These are phyloP conservation scores for Neomorphus geoffroyi DNA, from an alignment of 2,797 vertebrate species.

Conservation along the genomic window DNA sequence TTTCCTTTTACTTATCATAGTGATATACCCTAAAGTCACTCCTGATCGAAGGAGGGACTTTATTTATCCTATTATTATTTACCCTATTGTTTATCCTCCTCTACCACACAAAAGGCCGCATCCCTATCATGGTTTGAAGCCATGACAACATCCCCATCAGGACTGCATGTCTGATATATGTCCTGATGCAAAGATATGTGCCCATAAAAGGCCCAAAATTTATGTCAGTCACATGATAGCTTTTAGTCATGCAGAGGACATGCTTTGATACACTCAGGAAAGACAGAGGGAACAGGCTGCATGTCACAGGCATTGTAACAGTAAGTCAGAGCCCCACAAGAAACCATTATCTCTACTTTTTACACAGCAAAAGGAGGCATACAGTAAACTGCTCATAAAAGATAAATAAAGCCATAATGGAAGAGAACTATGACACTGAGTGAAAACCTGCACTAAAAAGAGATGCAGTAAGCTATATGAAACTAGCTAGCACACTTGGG, in stretches of 20 bases:
- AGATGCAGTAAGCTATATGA: background rate
- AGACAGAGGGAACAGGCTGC: background rate
- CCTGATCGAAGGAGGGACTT: background rate
- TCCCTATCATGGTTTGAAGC: background rate
- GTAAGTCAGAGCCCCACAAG: background rate
- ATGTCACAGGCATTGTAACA: background rate
- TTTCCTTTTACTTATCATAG: background rate
- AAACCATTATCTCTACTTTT: background rate
- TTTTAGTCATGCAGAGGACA: background rate
- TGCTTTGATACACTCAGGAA: background rate
- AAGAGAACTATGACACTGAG: background rate
- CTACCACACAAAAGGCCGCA: background rate
- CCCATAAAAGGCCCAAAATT: background rate
- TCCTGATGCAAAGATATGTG: rapidly evolving
- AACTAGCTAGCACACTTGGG: background rate
- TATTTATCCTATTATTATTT: no score
- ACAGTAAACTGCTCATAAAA: background rate
- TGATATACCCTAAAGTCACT: background rate
- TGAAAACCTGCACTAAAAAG: background rate
- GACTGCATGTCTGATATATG: rapidly evolving
- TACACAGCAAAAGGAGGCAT: background rate
- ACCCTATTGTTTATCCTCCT: background rate
- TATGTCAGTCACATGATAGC: background rate
- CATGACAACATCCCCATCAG: background rate
- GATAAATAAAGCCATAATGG: background rate